Conservation (phyloP, 2,888 invertebrate species). For the Lycia hirtaria region DNA sequence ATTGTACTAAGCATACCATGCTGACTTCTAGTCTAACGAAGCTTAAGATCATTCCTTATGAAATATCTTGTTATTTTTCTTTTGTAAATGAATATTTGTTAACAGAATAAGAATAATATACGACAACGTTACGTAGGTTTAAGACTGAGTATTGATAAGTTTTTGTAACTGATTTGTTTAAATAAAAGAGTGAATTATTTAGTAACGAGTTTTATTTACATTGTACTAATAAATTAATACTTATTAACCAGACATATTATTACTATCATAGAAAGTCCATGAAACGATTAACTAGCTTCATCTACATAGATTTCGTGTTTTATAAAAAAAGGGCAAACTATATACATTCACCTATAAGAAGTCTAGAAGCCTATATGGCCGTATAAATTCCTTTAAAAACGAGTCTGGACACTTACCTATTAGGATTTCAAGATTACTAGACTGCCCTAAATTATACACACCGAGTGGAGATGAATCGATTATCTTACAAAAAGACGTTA, state of each 20-base stretch:
- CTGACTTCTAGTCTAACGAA: background rate
- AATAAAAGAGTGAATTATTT: slow-evolving; percentile 26
- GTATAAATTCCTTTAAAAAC: too few relatives aligned
- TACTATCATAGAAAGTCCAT: slow-evolving; percentile 4
- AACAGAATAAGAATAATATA: slow-evolving; percentile 11
- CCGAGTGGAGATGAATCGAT: slow-evolving; percentile 1
- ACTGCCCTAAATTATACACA: background rate
- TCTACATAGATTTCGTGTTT: background rate
- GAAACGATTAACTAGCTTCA: slow-evolving; percentile 10
- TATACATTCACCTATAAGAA: background rate
- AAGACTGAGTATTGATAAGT: slow-evolving; percentile 40
- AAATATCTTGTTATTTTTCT: background rate
- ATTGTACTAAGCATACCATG: too few relatives aligned
- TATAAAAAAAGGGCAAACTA: background rate
- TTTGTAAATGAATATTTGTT: slow-evolving; percentile 1
- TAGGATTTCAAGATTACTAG: background rate
- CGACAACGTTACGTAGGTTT: slow-evolving; percentile 31
- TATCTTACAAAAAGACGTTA: too few relatives aligned
- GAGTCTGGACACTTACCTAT: too few relatives aligned
- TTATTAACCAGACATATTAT: slow-evolving; percentile 17
- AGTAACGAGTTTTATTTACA: slow-evolving; percentile 36
- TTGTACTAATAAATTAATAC: slow-evolving; percentile 37
- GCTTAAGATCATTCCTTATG: background rate
- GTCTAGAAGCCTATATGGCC: too few relatives aligned
- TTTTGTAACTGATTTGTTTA: slow-evolving; percentile 19